Evolutionary conservation across 2,113 vertebrate species (phyloP), one percentile per base, ranked within the genome.

Genomic region (Takifugu flavidus): DNA sequence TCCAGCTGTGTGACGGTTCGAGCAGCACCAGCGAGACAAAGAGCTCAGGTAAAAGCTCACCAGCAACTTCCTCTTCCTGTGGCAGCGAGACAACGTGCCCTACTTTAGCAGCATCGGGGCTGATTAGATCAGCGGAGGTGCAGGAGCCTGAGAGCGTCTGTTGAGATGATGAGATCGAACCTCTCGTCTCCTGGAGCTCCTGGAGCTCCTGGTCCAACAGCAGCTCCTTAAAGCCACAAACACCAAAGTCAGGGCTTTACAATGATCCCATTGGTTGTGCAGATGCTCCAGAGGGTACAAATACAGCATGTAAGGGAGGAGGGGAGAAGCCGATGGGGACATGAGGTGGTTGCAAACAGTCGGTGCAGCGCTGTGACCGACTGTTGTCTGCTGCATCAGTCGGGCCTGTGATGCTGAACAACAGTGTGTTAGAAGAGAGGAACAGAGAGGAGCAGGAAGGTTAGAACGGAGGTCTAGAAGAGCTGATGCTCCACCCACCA

Each of bases 71-170:
- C 84, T 80, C 77, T 85, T 87, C 87, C 85, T 87, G 74, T 83
- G 65, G 72, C 74, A 84, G 79, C 86, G 79, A 70, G 79, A 42
- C 47, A 78, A 77, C 52, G 69, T 77, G 88, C 78, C 90, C 89
- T 89, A 89, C 82, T 88, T 91, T 86, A 69, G 43, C 58, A 70
- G 51, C 31, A 62, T 62, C 78, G 59, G 66, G 72, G 63, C 56
- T 77, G 89, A 90, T 91, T 62, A 82, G 80, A 91, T 91, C 90
- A 78, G 84, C 66, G 63, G 49, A 59, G 67, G 68, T n/a, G 47
- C 15, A n/a, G 20, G 6, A n/a, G n/a, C 10, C 28, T 4, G 10
- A 50, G 53, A 7, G 52, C n/a, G 61, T 1, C 56, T 31, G 52
- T 52, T 27, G 82, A 20, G 20, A 20, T 20, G 20, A 20, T 20